Evolutionary conservation across 2,888 invertebrate species (phyloP).

Genomic region (Leptodirus hochenwartii): DNA sequence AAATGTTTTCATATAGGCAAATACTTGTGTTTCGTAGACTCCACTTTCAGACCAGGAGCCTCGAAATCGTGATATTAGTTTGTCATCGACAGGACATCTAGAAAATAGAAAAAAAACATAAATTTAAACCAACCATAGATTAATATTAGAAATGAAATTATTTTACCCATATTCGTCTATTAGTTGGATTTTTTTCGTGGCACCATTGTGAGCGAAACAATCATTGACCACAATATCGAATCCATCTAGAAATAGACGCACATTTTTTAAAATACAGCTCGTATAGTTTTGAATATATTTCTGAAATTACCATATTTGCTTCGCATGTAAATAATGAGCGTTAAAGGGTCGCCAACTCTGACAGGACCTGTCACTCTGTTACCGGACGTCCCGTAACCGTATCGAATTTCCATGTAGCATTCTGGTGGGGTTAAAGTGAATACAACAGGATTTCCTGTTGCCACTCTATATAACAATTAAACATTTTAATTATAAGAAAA

Average conservation of each 20-base stretch:
- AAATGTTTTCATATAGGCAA: slow-evolving; percentile 89
- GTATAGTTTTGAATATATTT: no score
- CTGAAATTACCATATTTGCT: slow-evolving; percentile 88
- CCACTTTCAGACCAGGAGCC: slow-evolving; percentile 87
- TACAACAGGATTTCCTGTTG: slow-evolving; percentile 85
- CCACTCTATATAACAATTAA: slow-evolving; percentile 45
- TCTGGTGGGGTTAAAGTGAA: slow-evolving; percentile 86
- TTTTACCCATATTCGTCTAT: slow-evolving; percentile 79
- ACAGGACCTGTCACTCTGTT: slow-evolving; percentile 77
- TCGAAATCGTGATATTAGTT: slow-evolving; percentile 77
- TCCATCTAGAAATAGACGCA: slow-evolving; percentile 45
- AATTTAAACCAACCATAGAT: slow-evolving; percentile 6
- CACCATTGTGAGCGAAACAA: slow-evolving; percentile 87
- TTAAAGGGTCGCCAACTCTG: slow-evolving; percentile 80
- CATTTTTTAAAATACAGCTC: no score
- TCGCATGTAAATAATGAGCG: slow-evolving; percentile 84
- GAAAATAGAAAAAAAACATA: slow-evolving; percentile 14
- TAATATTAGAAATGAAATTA: no score
- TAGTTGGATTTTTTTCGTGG: slow-evolving; percentile 75
- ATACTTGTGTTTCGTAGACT: slow-evolving; percentile 83
- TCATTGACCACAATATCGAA: slow-evolving; percentile 91
- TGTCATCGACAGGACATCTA: slow-evolving; percentile 84
- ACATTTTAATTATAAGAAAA: slow-evolving; percentile 1
- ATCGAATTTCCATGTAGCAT: slow-evolving; percentile 89
- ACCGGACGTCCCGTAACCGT: slow-evolving; percentile 77